phyloP scores from a whole-genome alignment of 2,113 vertebrate genomes.

The Apeltes quadracus region DNA sequence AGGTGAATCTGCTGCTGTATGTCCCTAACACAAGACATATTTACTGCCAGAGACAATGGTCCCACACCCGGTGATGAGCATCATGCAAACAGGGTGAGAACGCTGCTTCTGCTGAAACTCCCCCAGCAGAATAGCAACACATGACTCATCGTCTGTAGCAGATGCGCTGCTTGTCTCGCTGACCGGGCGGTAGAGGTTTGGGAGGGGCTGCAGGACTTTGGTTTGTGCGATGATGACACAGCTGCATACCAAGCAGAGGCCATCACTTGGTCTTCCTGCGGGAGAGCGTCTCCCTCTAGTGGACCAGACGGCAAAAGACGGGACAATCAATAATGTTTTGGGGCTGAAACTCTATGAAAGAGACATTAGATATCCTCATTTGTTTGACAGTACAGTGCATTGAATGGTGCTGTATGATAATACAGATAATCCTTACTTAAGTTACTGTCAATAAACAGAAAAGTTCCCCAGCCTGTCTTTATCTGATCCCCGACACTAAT shows the following conservation, averaged over 20 bases:
- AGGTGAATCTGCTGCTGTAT: not conserved
- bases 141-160: slow-evolving; percentile 54
- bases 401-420: not conserved
- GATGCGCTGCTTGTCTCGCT: slow-evolving; percentile 43
- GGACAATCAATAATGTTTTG: not conserved
- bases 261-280: slow-evolving; percentile 12
- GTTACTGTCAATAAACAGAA: not conserved
- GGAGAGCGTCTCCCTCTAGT: slow-evolving; percentile 57
- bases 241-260: slow-evolving; percentile 43
- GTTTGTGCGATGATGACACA: slow-evolving; percentile 20
- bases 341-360: not conserved
- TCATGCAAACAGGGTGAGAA: not conserved
- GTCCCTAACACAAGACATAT: not conserved
- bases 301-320: slow-evolving; percentile 15
- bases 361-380: not conserved
- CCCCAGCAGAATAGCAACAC: slow-evolving; percentile 54
- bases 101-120: slow-evolving; percentile 36
- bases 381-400: not conserved
- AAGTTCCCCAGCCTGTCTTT: not conserved
- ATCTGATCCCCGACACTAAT: not conserved
- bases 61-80: not conserved
- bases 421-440: not conserved
- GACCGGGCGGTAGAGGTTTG: slow-evolving; percentile 38
- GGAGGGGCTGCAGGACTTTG: slow-evolving; percentile 38
- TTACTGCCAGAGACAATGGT: slow-evolving; percentile 6